phyloP scores from a whole-genome alignment of 1,140 invertebrate genomes.

The Trachelipus rathkii region DNA sequence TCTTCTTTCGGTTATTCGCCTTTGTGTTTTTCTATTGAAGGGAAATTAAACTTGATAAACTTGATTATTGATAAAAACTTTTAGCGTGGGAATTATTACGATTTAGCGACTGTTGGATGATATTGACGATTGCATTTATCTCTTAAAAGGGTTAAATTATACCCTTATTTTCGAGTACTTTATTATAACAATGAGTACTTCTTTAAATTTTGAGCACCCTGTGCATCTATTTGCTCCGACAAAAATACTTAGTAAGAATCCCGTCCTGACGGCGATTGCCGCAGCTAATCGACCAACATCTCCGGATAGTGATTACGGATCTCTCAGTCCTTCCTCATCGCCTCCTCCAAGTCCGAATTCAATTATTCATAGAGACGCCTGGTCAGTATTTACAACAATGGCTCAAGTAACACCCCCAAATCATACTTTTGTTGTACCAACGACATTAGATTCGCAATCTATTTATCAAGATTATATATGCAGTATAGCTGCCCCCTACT shows the following conservation, averaged over 20 bases:
- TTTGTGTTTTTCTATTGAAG: background rate
- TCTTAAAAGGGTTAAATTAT: background rate
- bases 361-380: background rate
- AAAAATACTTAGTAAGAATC: background rate
- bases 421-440: background rate
- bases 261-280: background rate
- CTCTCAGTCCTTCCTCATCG: background rate
- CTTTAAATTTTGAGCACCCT: background rate
- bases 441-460: background rate
- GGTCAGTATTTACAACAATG: background rate
- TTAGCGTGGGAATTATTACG: background rate
- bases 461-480: background rate
- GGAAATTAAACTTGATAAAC: background rate
- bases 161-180: background rate
- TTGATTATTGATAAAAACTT: background rate
- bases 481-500: background rate
- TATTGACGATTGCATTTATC: background rate
- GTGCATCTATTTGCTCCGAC: background rate
- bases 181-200: background rate
- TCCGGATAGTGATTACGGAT: conserved; percentile 3
- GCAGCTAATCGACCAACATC: background rate
- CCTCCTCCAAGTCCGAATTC: conserved; percentile 4
- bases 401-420: background rate
- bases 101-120: too few species aligned
- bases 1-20: background rate